Evolutionary conservation across 2,797 vertebrate species (phyloP), one percentile per base, ranked within the genome.

Genomic region (Coregonus suidteri): DNA sequence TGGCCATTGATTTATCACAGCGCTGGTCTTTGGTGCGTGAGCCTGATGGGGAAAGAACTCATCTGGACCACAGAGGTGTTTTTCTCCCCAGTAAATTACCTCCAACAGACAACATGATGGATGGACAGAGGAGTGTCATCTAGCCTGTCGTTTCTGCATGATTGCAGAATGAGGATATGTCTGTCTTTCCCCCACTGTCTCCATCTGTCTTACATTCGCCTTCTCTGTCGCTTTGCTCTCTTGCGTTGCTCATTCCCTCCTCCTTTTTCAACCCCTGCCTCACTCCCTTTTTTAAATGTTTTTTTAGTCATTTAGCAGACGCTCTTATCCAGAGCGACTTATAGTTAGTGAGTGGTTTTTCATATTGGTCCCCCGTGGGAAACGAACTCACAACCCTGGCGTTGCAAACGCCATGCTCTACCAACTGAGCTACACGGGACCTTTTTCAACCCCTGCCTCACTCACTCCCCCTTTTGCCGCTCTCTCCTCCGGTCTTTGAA

Each of bases 31-130:
- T 20, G 62, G 20, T 64, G 62, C 5, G 18, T 64, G 62, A 16
- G 62, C 9, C 20, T 7, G 20, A 64, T 30, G 6, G 20, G 9
- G 59, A n/a, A 25, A 3, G 16, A 64, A 64, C 59, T 25, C 54
- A n/a, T 56, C 59, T 25, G 20, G 18, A 25, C 59, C 34, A 68
- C 30, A 13, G 14, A 56, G 80, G 41, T 73, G 71, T 73, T 52
- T 18, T 51, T 34, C 11, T 69, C 14, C 7, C 67, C 34, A 35
- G 2, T 18, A 69, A 69, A 69, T 37, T 6, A 67, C 14, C 30
- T 67, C 25, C 4, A 11, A 31, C 65, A 67, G 65, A 47, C 9
- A 6, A 18, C 35, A 9, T 18, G 31, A 18, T 41, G 9, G 34
- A 16, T 47, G 34, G 35, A 6, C 34, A 37, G 67, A 37, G 67